These are phyloP conservation scores for Prosapia bicincta DNA, from an alignment of 2,888 invertebrate species.

Conservation along the genomic window DNA sequence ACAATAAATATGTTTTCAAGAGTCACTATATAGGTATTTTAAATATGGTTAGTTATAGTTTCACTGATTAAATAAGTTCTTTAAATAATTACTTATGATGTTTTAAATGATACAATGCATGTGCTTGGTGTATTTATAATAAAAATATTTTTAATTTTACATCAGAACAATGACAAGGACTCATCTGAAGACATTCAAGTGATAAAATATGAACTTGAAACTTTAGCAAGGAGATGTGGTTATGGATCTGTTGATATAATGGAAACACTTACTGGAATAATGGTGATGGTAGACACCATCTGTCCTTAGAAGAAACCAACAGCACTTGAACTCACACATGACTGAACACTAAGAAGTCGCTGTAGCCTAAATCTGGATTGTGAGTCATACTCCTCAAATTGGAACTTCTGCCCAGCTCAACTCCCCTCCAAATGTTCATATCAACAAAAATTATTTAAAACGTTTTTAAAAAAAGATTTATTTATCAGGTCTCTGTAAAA, in stretches of 20 bases:
- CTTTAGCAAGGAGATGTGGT: too few relatives aligned
- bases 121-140: too few relatives aligned
- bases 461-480: neutral
- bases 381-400: constrained; percentile 27
- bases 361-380: constrained; percentile 24
- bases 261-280: neutral
- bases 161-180: too few relatives aligned
- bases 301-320: constrained; percentile 9
- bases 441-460: neutral
- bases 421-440: neutral
- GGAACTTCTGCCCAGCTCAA: constrained; percentile 18
- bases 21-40: too few relatives aligned
- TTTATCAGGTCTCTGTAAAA: neutral
- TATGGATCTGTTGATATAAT: neutral
- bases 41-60: too few relatives aligned
- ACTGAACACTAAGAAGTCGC: constrained; percentile 10
- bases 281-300: constrained; percentile 15
- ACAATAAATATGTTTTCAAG: too few relatives aligned
- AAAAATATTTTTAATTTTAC: too few relatives aligned
- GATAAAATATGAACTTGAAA: too few relatives aligned
- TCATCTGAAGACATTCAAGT: too few relatives aligned
- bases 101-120: too few relatives aligned
- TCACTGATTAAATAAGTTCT: too few relatives aligned
- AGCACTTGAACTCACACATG: constrained; percentile 23
- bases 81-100: too few relatives aligned